Conservation (phyloP, 1,140 invertebrate genomes). For the Atta cephalotes region DNA sequence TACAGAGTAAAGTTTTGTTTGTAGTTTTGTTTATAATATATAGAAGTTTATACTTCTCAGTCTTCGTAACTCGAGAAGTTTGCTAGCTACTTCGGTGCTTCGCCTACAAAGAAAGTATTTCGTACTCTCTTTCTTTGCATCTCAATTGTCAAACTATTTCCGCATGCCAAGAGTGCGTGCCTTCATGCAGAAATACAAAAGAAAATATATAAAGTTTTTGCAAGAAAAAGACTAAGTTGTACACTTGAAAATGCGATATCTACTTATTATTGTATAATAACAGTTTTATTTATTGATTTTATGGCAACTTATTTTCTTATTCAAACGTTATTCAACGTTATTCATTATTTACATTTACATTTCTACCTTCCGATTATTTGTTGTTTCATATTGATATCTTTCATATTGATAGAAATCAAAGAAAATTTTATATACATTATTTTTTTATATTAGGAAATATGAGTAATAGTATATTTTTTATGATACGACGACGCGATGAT, state of each 20-base stretch:
- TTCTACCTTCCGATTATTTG: background rate
- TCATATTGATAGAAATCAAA: background rate
- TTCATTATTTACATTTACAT: too few relatives aligned
- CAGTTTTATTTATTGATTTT: background rate
- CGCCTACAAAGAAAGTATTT: constrained; percentile 49
- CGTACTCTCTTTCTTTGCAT: constrained; percentile 36
- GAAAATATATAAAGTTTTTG: constrained; percentile 42
- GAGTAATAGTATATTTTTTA: background rate
- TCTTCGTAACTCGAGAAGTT: constrained; percentile 48
- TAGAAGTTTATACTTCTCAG: background rate
- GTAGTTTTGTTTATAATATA: constrained; percentile 10
- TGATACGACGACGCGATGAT: background rate
- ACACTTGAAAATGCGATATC: constrained; percentile 8
- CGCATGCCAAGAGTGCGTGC: constrained; percentile 8
- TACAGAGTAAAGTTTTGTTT: constrained; percentile 2
- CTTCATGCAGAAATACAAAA: constrained; percentile 24
- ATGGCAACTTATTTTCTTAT: background rate
- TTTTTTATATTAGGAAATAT: background rate
- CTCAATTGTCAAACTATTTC: constrained; percentile 60
- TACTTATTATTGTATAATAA: constrained; percentile 8
- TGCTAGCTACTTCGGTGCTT: constrained; percentile 34
- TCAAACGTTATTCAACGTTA: too few relatives aligned
- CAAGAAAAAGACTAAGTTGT: background rate
- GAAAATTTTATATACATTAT: background rate
- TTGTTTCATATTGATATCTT: background rate